Evolutionary conservation across 2,113 vertebrate genomes (phyloP).

Genomic region (Phalacrocorax brasilianus): DNA sequence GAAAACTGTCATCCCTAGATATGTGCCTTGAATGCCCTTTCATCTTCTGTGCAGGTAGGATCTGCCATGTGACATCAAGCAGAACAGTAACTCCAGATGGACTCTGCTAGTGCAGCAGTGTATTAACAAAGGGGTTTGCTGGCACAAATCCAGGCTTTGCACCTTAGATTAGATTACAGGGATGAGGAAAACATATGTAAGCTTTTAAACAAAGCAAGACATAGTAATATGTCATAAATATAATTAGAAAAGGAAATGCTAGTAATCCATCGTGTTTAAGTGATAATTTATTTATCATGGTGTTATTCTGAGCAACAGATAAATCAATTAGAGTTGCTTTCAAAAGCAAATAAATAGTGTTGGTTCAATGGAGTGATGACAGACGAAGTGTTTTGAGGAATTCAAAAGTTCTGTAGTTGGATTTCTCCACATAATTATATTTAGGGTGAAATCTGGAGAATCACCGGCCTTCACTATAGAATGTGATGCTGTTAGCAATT

Average conservation of each 20-base stretch:
- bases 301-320: slow-evolving; percentile 68
- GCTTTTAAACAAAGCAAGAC: slow-evolving; percentile 40
- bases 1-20: slow-evolving; percentile 75
- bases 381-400: background rate
- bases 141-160: slow-evolving; percentile 53
- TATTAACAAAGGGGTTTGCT: slow-evolving; percentile 48
- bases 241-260: slow-evolving; percentile 67
- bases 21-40: slow-evolving; percentile 71
- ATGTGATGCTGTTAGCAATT: background rate
- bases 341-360: slow-evolving; percentile 9
- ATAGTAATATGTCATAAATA: slow-evolving; percentile 62
- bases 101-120: background rate
- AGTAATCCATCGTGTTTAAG: slow-evolving; percentile 35
- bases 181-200: slow-evolving; percentile 59
- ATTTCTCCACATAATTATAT: background rate
- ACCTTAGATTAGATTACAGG: slow-evolving; percentile 72
- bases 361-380: slow-evolving; percentile 28
- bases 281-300: slow-evolving; percentile 76
- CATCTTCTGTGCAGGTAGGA: slow-evolving; percentile 66
- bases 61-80: slow-evolving; percentile 70
- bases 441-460: background rate
- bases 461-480: background rate
- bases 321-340: slow-evolving; percentile 69
- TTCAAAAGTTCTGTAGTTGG: background rate
- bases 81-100: slow-evolving; percentile 68